Conservation (phyloP, 2,888 invertebrate species). For the Orchesella flavescens region DNA sequence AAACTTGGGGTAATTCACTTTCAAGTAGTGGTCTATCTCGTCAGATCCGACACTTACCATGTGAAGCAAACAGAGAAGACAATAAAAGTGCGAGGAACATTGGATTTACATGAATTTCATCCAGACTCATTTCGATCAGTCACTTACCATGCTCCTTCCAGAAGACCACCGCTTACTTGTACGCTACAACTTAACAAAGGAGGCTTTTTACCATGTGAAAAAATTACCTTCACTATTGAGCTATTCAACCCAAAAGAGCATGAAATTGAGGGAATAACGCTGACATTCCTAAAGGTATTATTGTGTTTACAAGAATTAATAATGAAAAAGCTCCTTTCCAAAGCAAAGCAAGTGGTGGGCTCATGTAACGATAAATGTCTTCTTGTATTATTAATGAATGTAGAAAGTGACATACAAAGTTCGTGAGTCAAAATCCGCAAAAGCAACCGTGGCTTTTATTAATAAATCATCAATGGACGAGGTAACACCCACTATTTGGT, state of each 20-base stretch:
- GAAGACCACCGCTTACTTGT: conserved; percentile 58
- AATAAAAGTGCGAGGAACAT: conserved; percentile 65
- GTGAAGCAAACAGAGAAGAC: conserved; percentile 67
- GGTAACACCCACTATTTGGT: conserved; percentile 64
- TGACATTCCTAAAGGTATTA: conserved; percentile 68
- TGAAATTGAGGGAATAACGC: conserved; percentile 63
- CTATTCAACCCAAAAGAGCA: conserved; percentile 65
- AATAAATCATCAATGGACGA: conserved; percentile 66
- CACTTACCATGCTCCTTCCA: conserved; percentile 51
- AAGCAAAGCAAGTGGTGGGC: too few species aligned
- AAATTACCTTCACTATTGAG: conserved; percentile 67
- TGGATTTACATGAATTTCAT: conserved; percentile 62
- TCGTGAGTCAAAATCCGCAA: conserved; percentile 65
- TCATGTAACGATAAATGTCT: too few species aligned
- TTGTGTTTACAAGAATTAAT: too few species aligned
- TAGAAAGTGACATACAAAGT: conserved; percentile 67
- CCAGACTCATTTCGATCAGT: conserved; percentile 63
- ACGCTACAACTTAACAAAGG: conserved; percentile 66
- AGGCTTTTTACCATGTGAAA: conserved; percentile 65
- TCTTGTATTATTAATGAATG: too few species aligned
- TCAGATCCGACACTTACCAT: conserved; percentile 67
- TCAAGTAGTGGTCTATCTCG: conserved; percentile 65
- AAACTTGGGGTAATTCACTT: conserved; percentile 66
- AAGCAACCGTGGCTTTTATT: conserved; percentile 64
- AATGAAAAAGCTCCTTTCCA: too few species aligned